Conservation (phyloP, 2,888 invertebrate species). For the Perithous albicinctus region DNA sequence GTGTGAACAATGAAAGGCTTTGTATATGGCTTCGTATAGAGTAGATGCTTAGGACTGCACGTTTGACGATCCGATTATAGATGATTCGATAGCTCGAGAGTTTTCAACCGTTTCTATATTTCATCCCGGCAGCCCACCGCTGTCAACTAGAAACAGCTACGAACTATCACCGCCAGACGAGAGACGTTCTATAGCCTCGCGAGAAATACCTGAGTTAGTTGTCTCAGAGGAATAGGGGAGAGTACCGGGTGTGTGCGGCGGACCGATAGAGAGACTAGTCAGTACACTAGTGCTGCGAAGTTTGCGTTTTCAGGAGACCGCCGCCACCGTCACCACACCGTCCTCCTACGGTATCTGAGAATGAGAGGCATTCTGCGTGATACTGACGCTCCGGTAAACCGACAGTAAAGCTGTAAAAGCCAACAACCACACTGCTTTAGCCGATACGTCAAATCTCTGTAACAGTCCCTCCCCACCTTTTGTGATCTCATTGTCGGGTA, state of each 20-base stretch:
- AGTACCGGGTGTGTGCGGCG: slow-evolving; percentile 48
- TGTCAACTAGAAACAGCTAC: slow-evolving; percentile 17
- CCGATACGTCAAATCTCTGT: slow-evolving; percentile 33
- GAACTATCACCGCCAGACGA: slow-evolving; percentile 48
- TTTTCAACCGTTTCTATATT: neutral
- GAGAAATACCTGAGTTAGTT: slow-evolving; percentile 53
- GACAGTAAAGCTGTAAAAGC: slow-evolving; percentile 37
- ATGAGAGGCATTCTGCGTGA: slow-evolving; percentile 67
- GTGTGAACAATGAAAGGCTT: neutral
- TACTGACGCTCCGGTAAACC: slow-evolving; percentile 62
- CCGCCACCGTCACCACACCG: slow-evolving; percentile 28
- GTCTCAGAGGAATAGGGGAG: slow-evolving; percentile 29
- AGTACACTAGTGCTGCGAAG: slow-evolving; percentile 34
- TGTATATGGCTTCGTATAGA: neutral
- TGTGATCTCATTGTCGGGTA: neutral
- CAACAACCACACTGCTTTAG: slow-evolving; percentile 44
- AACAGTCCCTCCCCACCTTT: slow-evolving; percentile 4
- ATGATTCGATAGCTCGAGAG: slow-evolving; percentile 6
- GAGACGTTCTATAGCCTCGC: slow-evolving; percentile 28
- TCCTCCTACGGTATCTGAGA: slow-evolving; percentile 60
- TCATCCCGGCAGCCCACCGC: neutral
- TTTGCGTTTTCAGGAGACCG: slow-evolving; percentile 53
- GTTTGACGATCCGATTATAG: slow-evolving; percentile 26
- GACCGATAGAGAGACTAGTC: slow-evolving; percentile 54
- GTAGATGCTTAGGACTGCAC: neutral